Conservation (phyloP, 2,797 vertebrate species). For the Tadarida brasiliensis region DNA sequence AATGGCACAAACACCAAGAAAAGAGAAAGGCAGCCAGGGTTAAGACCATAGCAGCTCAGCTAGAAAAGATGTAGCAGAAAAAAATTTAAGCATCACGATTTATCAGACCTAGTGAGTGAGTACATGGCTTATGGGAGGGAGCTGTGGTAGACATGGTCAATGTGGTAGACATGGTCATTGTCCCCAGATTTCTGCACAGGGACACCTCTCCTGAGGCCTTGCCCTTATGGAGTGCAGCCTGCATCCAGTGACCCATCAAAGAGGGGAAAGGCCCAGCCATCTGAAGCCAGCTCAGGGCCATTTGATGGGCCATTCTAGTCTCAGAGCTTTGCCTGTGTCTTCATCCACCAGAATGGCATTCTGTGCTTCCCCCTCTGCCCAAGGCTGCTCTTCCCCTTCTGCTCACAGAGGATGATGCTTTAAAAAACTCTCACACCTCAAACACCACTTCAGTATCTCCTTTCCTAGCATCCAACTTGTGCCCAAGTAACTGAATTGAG, state of each 20-base stretch:
- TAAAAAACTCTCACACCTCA: neutral
- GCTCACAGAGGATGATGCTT: neutral
- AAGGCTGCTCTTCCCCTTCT: neutral
- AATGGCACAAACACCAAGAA: neutral
- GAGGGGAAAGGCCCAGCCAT: neutral
- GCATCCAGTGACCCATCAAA: neutral
- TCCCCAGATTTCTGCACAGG: neutral
- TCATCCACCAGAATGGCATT: neutral
- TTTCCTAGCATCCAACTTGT: neutral
- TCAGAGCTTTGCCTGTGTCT: neutral
- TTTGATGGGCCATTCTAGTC: neutral
- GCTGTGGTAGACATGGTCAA: rapidly evolving
- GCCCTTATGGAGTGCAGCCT: neutral
- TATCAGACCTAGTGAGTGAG: neutral
- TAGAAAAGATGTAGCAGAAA: neutral
- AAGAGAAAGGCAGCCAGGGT: neutral
- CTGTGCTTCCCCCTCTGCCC: neutral
- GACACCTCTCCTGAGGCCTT: neutral
- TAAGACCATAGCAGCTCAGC: neutral
- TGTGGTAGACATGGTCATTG: rapidly evolving
- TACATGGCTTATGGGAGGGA: rapidly evolving
- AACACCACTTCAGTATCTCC: neutral
- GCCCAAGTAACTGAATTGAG: neutral
- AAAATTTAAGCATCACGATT: neutral
- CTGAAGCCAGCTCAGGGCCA: neutral